These are phyloP conservation scores for Xenops minutus DNA, from an alignment of 2,797 vertebrate species.

Conservation along the genomic window DNA sequence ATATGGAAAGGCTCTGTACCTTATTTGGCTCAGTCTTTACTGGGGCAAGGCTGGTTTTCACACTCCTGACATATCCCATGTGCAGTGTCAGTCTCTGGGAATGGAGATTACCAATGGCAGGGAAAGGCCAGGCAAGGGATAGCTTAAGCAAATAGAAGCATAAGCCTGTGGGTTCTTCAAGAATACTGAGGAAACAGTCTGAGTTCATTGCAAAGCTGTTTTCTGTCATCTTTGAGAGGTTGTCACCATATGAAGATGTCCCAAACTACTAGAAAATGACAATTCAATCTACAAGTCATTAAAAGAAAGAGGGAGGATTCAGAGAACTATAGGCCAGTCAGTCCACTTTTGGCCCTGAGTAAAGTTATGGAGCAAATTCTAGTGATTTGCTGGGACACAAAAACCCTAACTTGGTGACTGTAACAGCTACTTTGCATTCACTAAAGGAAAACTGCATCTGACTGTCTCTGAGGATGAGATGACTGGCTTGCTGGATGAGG, in stretches of 20 bases:
- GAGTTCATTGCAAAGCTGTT: not conserved
- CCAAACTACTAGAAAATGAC: not conserved
- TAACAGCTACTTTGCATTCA: not conserved
- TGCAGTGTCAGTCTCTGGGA: not conserved
- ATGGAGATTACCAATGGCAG: not conserved
- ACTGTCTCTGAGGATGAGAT: not conserved
- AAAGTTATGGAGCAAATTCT: not conserved
- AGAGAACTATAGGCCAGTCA: not conserved
- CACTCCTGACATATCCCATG: not conserved
- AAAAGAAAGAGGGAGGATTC: not conserved
- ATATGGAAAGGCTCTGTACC: not conserved
- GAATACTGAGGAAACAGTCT: not conserved
- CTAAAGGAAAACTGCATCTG: not conserved
- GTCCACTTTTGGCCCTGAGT: not conserved
- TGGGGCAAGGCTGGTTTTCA: not conserved
- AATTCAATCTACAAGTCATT: not conserved
- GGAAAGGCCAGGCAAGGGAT: not conserved
- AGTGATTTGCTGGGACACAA: not conserved
- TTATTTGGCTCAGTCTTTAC: not conserved
- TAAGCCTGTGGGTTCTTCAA: not conserved
- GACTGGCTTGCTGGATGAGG: not conserved
- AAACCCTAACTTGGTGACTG: fast-evolving
- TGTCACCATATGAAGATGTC: not conserved
- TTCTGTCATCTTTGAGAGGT: not conserved
- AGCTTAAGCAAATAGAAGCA: fast-evolving